These are phyloP conservation scores for Alca torda DNA, from an alignment of 2,797 vertebrate genomes.

Conservation along the genomic window DNA sequence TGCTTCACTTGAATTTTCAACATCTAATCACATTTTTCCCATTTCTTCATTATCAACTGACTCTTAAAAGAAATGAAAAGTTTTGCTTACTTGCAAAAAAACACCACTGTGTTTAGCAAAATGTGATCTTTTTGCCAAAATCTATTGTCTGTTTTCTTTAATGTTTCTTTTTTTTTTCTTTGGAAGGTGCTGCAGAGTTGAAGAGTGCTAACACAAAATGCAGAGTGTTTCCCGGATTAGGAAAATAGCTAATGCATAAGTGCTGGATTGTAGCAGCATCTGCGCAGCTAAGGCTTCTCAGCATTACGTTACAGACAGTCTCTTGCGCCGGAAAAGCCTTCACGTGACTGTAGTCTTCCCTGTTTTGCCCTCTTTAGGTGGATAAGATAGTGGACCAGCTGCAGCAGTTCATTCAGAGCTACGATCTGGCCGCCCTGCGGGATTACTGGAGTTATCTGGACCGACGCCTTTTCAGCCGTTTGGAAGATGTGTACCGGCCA, in stretches of 20 bases:
- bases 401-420: slow-evolving; percentile 88
- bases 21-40: background rate
- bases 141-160: background rate
- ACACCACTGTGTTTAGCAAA: background rate
- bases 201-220: background rate
- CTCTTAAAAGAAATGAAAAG: background rate
- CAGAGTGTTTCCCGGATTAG: background rate
- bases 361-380: slow-evolving; percentile 78
- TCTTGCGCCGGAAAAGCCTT: background rate
- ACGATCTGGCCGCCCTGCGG: slow-evolving; percentile 86
- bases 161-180: background rate
- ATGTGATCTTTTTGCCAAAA: background rate
- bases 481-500: slow-evolving; percentile 91
- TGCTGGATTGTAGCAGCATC: background rate
- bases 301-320: background rate
- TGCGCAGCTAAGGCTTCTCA: background rate
- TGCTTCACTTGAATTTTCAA: background rate
- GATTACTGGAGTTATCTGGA: slow-evolving; percentile 96
- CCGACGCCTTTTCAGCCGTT: slow-evolving; percentile 87
- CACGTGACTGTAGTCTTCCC: background rate
- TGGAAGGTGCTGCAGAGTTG: background rate
- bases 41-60: background rate
- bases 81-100: background rate
- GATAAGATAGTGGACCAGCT: slow-evolving; percentile 97
- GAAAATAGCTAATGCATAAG: background rate